A percentile compares a stretch with the other conserved stretches of the same genome.
Evolutionary conservation across 2,888 invertebrate species (phyloP).

Genomic region (Apamea epomidion): DNA sequence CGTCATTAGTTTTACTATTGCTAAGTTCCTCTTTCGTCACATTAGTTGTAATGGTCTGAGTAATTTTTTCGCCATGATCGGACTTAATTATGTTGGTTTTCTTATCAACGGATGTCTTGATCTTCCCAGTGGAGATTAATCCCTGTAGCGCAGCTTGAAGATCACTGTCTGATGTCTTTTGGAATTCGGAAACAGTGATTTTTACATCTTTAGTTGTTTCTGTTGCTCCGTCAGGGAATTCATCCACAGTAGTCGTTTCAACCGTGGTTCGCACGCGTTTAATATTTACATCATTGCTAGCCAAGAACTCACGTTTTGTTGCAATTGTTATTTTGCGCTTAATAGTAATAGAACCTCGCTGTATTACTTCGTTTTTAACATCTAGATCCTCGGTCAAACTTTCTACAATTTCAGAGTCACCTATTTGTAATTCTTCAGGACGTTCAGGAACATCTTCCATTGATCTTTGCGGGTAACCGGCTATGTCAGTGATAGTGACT

Average conservation of each 20-base stretch:
- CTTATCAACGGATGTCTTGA: conserved; percentile 85
- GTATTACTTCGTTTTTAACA: conserved; percentile 81
- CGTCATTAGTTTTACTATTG: conserved; percentile 81
- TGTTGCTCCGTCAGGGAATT: conserved; percentile 89
- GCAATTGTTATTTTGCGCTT: conserved; percentile 86
- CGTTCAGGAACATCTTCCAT: conserved; percentile 69
- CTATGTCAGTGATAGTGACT: conserved; percentile 82
- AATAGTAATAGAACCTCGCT: conserved; percentile 79
- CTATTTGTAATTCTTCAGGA: conserved; percentile 73
- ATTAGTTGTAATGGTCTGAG: conserved; percentile 85
- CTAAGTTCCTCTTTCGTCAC: conserved; percentile 87
- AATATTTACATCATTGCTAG: conserved; percentile 88
- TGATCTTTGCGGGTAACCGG: conserved; percentile 70
- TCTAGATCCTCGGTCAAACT: conserved; percentile 84
- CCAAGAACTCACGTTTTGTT: conserved; percentile 86
- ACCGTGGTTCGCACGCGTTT: conserved; percentile 91
- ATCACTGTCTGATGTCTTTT: conserved; percentile 86
- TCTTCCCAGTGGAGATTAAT: conserved; percentile 83
- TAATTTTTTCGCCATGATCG: conserved; percentile 85
- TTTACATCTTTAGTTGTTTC: conserved; percentile 90
- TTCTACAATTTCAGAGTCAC: conserved; percentile 83
- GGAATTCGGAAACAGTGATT: conserved; percentile 88
- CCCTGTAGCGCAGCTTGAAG: conserved; percentile 87
- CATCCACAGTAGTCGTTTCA: conserved; percentile 87
- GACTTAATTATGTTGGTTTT: conserved; percentile 87